Base-by-base conservation (phyloP, 2,113 vertebrate species). In the Sylvicapra grimmia region DNA sequence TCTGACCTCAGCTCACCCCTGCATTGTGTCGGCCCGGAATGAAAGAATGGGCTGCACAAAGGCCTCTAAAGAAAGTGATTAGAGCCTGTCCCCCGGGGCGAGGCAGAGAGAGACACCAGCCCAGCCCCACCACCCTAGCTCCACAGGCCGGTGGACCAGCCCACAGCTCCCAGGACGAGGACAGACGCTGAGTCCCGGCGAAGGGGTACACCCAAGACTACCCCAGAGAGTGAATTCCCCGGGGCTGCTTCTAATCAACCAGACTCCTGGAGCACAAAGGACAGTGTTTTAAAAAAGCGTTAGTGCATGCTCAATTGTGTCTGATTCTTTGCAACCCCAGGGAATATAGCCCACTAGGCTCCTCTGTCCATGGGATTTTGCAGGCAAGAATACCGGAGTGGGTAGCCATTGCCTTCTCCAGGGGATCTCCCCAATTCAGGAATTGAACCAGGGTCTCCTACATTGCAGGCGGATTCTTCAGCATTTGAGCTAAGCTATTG, bases 1-100 rank as follows among this genome's bases (percentile, higher is more conserved):
- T 68, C 96, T 97, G 96, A 97, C 96, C 97, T 95, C 91, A 8
- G 91, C 86, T 97, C 97, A 97, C 95, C 93, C 97, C 53, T 58
- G 88, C 97, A 91, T 97, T 97, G 95, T 97, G 89, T 54, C 2
- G 36, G 86, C 86, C 65, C 19, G 13, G 93, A 68, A 23, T 88
- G 86, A 94, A 97, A 96, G 96, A 53, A 79, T 0, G 1, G 29
- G 65, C 80, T 5, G 33, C 68, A 96, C 95, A 96, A 97, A 97
- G 93, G 36, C 83, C 82, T 89, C 56, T 29, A 75, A 80, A 97
- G 96, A 95, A 97, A 95, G 93, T 7, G 88, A 96, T 93, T 80
- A 75, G 89, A 90, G 94, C 54, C 94, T 47, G 77, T 84, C 56
- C 56, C n/a, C 36, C 0, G 10, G 5, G 79, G 65, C 3, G 16